Evolutionary conservation across 92 coral and sea anemone species (phyloP), one percentile per base, ranked within the genome.

Genomic region (Epizoanthus fatuus): DNA sequence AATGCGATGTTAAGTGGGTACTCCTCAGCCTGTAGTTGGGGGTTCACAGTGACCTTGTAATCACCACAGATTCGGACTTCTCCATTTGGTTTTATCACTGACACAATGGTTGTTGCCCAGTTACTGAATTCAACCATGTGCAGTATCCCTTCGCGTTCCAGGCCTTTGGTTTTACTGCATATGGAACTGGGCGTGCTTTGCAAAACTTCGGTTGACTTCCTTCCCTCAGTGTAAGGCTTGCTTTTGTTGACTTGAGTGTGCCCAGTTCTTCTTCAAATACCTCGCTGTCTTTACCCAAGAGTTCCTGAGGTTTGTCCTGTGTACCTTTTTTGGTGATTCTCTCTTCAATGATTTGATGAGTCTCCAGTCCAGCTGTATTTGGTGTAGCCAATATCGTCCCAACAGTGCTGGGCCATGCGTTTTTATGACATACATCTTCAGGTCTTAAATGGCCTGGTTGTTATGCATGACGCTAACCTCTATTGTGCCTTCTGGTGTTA

Each of bases 161-260:
- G 83, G 9, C 17, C 40, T 85, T 74, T 2, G 75, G 81, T 85
- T 79, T 63, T 29, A 86, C 32, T 51, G 90, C 55, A 16, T 84
- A 69, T 39, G 89, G 80, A 12, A 88, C 87, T 42, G 62, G 84
- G 16, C 88, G 59, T 45, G 92, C 92, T 64, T 76, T 76, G 15
- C n/a, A n/a, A n/a, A n/a, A n/a, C n/a, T n/a, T n/a, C n/a, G n/a
- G n/a, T n/a, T n/a, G n/a, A n/a, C n/a, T n/a, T n/a, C n/a, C n/a
- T n/a, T n/a, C n/a, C n/a, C n/a, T n/a, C n/a, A n/a, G n/a, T n/a
- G n/a, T n/a, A n/a, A n/a, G n/a, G n/a, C n/a, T n/a, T n/a, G n/a
- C n/a, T n/a, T n/a, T n/a, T n/a, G n/a, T n/a, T n/a, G n/a, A n/a
- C n/a, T n/a, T n/a, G n/a, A n/a, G n/a, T n/a, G n/a, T n/a, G n/a